Conservation (phyloP, 2,113 vertebrate species). For the Ictalurus furcatus region DNA sequence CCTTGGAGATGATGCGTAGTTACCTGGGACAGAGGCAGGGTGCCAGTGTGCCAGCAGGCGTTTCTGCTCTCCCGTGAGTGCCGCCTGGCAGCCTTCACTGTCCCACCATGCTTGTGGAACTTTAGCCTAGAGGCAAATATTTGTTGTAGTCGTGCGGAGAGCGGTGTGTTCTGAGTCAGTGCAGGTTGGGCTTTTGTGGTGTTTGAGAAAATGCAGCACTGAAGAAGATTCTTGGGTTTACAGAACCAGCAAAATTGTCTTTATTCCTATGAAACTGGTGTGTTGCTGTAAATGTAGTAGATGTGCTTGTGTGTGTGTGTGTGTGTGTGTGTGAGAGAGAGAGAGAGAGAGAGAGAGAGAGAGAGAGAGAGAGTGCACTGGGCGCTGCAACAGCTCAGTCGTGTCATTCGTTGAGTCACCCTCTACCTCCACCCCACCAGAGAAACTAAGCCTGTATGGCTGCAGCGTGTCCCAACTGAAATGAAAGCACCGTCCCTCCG, state of each 20-base stretch:
- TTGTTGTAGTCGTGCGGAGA: constrained; percentile 80
- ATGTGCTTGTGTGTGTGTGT: background rate
- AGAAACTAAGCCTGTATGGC: constrained; percentile 42
- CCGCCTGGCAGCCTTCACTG: constrained; percentile 56
- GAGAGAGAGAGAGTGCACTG: background rate
- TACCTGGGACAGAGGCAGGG: constrained; percentile 68
- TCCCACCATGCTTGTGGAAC: constrained; percentile 76
- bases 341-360: too few species aligned
- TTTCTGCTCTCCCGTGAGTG: background rate
- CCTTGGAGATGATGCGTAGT: constrained; percentile 23
- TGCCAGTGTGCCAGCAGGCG: constrained; percentile 73
- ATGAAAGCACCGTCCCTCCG: constrained; percentile 55
- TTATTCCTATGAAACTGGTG: background rate
- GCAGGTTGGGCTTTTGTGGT: constrained; percentile 52
- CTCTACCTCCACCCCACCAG: constrained; percentile 31
- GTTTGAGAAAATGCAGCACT: constrained; percentile 4
- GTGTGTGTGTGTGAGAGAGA: constrained; percentile 15
- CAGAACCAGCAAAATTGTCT: constrained; percentile 4
- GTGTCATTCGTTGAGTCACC: constrained; percentile 49
- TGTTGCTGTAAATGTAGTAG: background rate
- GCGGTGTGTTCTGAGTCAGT: constrained; percentile 76
- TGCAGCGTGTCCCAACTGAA: constrained; percentile 31
- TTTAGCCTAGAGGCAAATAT: constrained; percentile 88
- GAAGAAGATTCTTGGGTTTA: background rate
- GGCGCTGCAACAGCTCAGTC: constrained; percentile 15